These are phyloP conservation scores for Andricus quercusramuli DNA, from an alignment of 2,888 invertebrate species.

Conservation along the genomic window DNA sequence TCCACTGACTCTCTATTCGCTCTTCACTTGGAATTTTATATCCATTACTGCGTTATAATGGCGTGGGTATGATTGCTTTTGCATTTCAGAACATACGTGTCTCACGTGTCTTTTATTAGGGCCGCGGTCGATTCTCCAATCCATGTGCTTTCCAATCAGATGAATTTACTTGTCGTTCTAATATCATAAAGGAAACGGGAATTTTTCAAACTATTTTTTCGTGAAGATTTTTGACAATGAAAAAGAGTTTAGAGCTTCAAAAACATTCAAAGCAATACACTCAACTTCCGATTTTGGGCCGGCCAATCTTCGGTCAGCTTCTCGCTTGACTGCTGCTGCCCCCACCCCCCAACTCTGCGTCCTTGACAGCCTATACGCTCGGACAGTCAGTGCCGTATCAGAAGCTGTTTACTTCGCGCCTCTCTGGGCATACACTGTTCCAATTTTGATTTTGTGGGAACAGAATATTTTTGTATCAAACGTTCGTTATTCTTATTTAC, in stretches of 20 bases:
- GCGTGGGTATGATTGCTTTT: slow-evolving; percentile 32
- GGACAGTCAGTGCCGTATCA: no score
- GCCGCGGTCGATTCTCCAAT: slow-evolving; percentile 7
- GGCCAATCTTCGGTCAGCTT: no score
- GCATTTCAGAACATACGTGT: slow-evolving; percentile 32
- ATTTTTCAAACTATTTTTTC: background rate
- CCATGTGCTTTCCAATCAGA: slow-evolving; percentile 11
- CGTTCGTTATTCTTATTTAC: no score
- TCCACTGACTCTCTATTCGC: slow-evolving; percentile 44
- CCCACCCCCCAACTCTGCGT: no score
- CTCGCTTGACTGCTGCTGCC: no score
- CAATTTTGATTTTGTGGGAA: no score
- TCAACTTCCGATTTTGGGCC: no score
- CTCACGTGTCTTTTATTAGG: slow-evolving; percentile 27
- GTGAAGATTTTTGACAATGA: background rate
- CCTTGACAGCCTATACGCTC: no score
- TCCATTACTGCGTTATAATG: slow-evolving; percentile 33
- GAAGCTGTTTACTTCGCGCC: no score
- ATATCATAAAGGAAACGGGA: background rate
- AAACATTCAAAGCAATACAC: no score
- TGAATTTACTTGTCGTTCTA: slow-evolving; percentile 1
- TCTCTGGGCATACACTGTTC: no score
- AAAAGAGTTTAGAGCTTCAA: background rate
- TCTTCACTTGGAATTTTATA: slow-evolving; percentile 37
- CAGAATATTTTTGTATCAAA: no score